A percentile compares a stretch with the other conserved stretches of the same genome.
These are phyloP conservation scores for Caenorhabditis sp. DNA, from an alignment of 2,888 invertebrate genomes.

Conservation along the genomic window DNA sequence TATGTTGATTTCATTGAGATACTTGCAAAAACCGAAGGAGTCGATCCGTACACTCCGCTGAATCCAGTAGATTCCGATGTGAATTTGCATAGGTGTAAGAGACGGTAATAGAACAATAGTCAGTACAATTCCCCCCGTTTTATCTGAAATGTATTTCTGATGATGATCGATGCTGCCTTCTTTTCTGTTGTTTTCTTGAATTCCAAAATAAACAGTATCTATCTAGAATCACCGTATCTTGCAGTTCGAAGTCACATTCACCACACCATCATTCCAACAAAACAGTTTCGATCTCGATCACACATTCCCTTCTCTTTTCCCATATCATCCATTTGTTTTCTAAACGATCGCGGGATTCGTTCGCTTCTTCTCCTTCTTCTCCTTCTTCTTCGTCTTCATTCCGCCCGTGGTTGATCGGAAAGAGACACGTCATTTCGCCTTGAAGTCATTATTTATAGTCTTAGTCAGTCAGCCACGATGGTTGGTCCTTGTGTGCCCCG, in stretches of 20 bases:
- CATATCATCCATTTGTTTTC: conserved; percentile 32
- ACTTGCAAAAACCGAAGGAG: not conserved
- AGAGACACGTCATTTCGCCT: conserved; percentile 38
- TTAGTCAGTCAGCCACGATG: not conserved
- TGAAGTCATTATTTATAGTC: conserved; percentile 20
- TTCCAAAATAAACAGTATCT: conserved; percentile 17
- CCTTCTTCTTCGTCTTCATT: too few relatives aligned
- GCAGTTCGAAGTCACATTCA: not conserved
- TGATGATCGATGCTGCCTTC: conserved; percentile 20
- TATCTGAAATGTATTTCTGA: conserved; percentile 13
- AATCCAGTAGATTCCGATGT: not conserved
- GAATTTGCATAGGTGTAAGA: conserved; percentile 15
- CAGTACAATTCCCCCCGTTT: not conserved
- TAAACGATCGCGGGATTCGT: conserved; percentile 9
- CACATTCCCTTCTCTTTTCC: too few relatives aligned
- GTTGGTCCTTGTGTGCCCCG: conserved; percentile 5
- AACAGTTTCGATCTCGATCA: conserved; percentile 14
- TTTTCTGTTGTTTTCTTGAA: not conserved
- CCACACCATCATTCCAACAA: conserved; percentile 25
- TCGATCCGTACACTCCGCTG: conserved; percentile 17
- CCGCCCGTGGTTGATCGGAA: too few relatives aligned
- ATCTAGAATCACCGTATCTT: not conserved
- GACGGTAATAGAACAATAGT: too few relatives aligned
- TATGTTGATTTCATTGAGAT: not conserved
- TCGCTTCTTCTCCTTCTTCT: conserved; percentile 22